Evolutionary conservation across 2,797 vertebrate genomes (phyloP).

Genomic region (Halcyon chelicuti): DNA sequence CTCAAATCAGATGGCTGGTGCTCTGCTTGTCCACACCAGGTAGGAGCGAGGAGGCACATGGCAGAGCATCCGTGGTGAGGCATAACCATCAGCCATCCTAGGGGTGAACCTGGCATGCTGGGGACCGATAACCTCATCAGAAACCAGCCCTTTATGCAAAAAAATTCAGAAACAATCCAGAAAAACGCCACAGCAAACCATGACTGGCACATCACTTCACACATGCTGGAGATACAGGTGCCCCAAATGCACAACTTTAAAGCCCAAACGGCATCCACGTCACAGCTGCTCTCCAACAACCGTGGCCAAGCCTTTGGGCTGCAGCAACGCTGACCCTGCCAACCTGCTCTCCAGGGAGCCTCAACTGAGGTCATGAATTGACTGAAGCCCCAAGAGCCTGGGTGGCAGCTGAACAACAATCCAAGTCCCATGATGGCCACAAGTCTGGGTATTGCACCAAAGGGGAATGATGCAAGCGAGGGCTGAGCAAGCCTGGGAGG

Average conservation of each 20-base stretch:
- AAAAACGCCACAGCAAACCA: neutral
- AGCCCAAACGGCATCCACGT: fast-evolving
- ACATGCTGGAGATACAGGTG: neutral
- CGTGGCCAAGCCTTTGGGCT: fast-evolving
- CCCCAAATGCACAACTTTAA: neutral
- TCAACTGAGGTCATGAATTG: neutral
- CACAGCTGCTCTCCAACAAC: neutral
- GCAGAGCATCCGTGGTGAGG: neutral
- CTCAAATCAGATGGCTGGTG: neutral
- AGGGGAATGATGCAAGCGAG: neutral
- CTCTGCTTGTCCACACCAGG: neutral
- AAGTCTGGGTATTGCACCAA: neutral
- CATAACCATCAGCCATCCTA: neutral
- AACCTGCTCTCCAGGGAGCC: neutral
- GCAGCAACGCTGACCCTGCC: neutral
- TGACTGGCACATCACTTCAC: neutral
- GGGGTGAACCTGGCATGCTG: neutral
- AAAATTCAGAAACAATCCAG: neutral
- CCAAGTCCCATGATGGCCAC: fast-evolving
- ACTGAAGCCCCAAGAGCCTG: neutral
- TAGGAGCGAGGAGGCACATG: neutral
- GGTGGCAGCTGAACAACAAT: neutral
- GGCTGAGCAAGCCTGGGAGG: neutral
- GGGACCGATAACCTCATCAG: neutral
- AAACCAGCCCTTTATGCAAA: neutral